These are phyloP conservation scores for Oegoconia quadripuncta DNA, from an alignment of 2,888 invertebrate genomes.

Conservation along the genomic window DNA sequence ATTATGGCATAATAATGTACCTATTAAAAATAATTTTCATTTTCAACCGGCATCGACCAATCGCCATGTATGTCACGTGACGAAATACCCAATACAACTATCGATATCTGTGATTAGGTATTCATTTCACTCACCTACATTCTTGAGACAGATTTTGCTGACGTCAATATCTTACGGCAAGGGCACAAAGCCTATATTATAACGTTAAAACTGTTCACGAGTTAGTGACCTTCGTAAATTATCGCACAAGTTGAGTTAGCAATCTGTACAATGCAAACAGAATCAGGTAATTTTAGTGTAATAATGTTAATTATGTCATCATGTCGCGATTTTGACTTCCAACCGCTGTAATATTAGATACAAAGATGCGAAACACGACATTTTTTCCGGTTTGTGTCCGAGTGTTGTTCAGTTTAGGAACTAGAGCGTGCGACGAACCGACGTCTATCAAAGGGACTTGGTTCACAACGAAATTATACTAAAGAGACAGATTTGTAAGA, in stretches of 20 bases:
- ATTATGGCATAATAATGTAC: not conserved
- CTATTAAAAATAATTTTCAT: not conserved
- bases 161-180: constrained; percentile 28
- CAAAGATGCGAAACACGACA: constrained; percentile 9
- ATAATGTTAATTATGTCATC: constrained; percentile 10
- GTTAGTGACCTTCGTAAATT: constrained; percentile 31
- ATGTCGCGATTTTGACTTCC: constrained; percentile 14
- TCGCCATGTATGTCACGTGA: constrained; percentile 6
- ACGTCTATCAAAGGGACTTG: constrained; percentile 27
- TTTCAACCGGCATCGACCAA: constrained; percentile 2
- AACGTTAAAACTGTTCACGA: constrained; percentile 33
- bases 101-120: constrained; percentile 7
- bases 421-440: constrained; percentile 45
- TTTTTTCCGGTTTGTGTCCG: constrained; percentile 36
- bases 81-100: constrained; percentile 11
- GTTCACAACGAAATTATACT: constrained; percentile 3
- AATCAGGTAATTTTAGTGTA: constrained; percentile 1
- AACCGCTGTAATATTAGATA: constrained; percentile 9
- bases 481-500: not conserved
- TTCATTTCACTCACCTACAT: constrained; percentile 5
- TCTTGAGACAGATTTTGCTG: constrained; percentile 17
- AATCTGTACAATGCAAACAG: not conserved
- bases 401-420: constrained; percentile 48
- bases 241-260: constrained; percentile 20
- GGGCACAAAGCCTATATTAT: constrained; percentile 27